These are phyloP conservation scores for Lydus trimaculatus DNA, from an alignment of 2,888 invertebrate species.

Conservation along the genomic window DNA sequence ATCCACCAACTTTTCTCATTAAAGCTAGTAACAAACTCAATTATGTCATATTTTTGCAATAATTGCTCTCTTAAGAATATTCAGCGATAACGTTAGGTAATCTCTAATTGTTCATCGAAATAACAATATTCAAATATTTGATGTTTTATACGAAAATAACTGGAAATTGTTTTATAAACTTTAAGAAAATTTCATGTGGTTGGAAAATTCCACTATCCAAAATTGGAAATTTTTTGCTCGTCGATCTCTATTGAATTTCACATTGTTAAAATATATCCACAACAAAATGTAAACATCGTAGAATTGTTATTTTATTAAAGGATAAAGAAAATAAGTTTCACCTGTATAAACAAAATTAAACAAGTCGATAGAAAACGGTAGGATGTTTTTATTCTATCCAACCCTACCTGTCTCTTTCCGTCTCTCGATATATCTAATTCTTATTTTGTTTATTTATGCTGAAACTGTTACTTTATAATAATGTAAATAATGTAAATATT, in stretches of 20 bases:
- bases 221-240: neutral
- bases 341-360: conserved; percentile 43
- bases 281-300: conserved; percentile 11
- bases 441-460: conserved; percentile 27
- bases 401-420: too few relatives aligned
- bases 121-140: neutral
- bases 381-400: conserved; percentile 23
- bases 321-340: conserved; percentile 40
- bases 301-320: conserved; percentile 26
- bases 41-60: neutral
- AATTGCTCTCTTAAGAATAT: neutral
- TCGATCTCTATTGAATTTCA: neutral
- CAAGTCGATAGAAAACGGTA: conserved; percentile 31
- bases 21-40: neutral
- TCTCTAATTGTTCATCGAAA: neutral
- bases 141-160: neutral
- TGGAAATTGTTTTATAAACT: neutral
- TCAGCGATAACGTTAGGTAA: neutral
- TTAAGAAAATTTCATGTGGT: too few relatives aligned
- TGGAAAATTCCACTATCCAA: too few relatives aligned
- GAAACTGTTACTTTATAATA: conserved; percentile 31
- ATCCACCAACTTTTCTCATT: neutral
- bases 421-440: conserved; percentile 21
- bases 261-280: neutral
- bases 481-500: neutral